These are phyloP conservation scores for Drosophila nr. medialis DNA, from an alignment of 2,888 invertebrate species.

Conservation along the genomic window DNA sequence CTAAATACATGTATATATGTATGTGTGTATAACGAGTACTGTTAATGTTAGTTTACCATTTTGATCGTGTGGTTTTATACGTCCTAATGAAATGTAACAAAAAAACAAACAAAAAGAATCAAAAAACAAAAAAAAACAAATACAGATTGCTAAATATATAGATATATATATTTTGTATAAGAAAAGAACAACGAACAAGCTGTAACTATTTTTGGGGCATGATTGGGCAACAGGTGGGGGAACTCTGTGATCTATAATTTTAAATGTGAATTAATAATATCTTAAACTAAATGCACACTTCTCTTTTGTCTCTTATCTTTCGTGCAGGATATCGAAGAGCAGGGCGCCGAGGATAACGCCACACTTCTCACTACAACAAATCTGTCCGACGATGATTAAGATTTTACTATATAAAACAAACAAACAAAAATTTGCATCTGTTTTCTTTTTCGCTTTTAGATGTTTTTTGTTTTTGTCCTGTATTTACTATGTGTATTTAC, in stretches of 20 bases:
- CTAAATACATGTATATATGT: neutral
- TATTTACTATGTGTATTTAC: conserved; percentile 41
- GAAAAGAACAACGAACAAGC: conserved; percentile 24
- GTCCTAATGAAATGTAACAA: conserved; percentile 58
- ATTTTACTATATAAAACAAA: conserved; percentile 15
- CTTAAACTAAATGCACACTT: neutral
- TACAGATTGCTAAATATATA: conserved; percentile 52
- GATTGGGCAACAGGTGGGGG: conserved; percentile 1
- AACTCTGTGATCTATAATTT: neutral
- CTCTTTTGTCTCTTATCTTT: conserved; percentile 11
- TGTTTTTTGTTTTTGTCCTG: conserved; percentile 17
- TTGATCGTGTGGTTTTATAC: conserved; percentile 59
- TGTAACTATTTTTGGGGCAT: conserved; percentile 20
- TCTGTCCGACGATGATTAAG: conserved; percentile 83
- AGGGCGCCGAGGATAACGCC: conserved; percentile 83
- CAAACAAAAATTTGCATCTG: conserved; percentile 2
- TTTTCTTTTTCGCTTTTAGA: conserved; percentile 46
- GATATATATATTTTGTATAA: conserved; percentile 68
- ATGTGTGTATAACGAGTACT: conserved; percentile 19
- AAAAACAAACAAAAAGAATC: conserved; percentile 20
- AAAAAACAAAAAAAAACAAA: neutral
- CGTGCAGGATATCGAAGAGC: conserved; percentile 81
- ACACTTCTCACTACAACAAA: conserved; percentile 82
- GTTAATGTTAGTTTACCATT: conserved; percentile 52
- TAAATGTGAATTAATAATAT: neutral